Base-by-base conservation (phyloP, 1,140 invertebrate species). In the Heliconius himera region DNA sequence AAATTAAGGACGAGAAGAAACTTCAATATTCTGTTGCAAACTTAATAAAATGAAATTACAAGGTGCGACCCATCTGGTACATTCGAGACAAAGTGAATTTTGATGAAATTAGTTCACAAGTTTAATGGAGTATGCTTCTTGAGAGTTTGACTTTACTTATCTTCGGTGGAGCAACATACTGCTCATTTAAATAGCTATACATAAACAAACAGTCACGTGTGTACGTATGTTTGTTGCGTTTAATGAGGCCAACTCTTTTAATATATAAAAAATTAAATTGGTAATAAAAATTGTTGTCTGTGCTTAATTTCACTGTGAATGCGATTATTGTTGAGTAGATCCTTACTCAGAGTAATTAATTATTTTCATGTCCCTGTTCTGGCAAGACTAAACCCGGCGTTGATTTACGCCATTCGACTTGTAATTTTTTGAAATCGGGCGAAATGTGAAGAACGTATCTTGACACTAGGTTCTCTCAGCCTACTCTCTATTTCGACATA, bases 21-120 rank as follows among this genome's bases (percentile, higher is more conserved):
- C 87, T 93, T 89, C 80, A 84, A 87, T 87, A 89, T 89, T 88
- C 83, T 88, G 84, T 84, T 87, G 85, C 82, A 88, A 89, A 91
- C 85, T 91, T 92, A 93, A 92, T 93, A 91, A 91, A 92, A 90
- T 84, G 87, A 89, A 92, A 91, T 92, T 91, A 91, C 88, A 84
- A 89, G 82, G 91, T 88, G 90, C 86, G 88, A 88, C 88, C 90
- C 91, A 91, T 90, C 90, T 92, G 90, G 86, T 85, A 84, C 81
- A 81, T 77, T 86, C 84, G 85, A 89, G 91, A 90, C 90, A 91
- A 91, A 93, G 88, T 92, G 89, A 92, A 91, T 89, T 92, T 91
- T 92, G 87, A 91, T 89, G 87, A 90, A 91, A 93, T 91, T 92
- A 91, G 83, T 90, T 90, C 82, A 81, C 82, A 90, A 93, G 85